A percentile compares a stretch with the other conserved stretches of the same genome.
Conservation (phyloP, 2,797 vertebrate genomes). For the Diglossa cyanea region DNA sequence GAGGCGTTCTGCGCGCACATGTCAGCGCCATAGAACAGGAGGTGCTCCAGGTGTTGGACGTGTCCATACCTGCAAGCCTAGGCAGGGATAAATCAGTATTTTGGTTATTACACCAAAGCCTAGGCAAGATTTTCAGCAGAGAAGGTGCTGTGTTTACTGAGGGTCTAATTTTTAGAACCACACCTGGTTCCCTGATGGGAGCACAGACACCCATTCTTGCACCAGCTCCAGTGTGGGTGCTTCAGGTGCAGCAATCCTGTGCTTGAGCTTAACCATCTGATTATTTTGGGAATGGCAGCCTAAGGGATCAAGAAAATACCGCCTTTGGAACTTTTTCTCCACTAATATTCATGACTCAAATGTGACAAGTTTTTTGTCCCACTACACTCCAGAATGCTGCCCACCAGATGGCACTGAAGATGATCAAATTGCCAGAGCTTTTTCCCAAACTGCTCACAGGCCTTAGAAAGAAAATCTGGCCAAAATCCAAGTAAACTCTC, state of each 20-base stretch:
- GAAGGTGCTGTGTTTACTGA: neutral
- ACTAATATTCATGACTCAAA: neutral
- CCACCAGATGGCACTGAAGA: constrained; percentile 57
- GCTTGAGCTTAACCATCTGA: neutral
- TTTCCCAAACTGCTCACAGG: neutral
- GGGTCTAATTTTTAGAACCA: neutral
- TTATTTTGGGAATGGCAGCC: neutral
- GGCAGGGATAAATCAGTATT: neutral
- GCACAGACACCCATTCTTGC: neutral
- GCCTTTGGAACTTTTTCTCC: neutral
- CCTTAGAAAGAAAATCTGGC: neutral
- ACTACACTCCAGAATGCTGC: accelerated
- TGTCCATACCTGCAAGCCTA: constrained; percentile 93
- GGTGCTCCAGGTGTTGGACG: constrained; percentile 92
- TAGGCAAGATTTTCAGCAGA: neutral
- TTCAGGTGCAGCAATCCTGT: neutral
- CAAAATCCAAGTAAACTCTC: neutral
- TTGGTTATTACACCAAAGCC: neutral
- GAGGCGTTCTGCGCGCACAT: constrained; percentile 94
- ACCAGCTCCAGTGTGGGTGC: accelerated
- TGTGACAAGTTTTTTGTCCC: neutral
- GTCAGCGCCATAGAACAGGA: constrained; percentile 92
- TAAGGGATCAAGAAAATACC: neutral
- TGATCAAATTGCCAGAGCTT: neutral
- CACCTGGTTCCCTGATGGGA: neutral